Percentiles rank a stretch among this genome's conserved stretches.
Evolutionary conservation across 2,888 invertebrate genomes (phyloP).

Genomic region (Andrena trimmerana): DNA sequence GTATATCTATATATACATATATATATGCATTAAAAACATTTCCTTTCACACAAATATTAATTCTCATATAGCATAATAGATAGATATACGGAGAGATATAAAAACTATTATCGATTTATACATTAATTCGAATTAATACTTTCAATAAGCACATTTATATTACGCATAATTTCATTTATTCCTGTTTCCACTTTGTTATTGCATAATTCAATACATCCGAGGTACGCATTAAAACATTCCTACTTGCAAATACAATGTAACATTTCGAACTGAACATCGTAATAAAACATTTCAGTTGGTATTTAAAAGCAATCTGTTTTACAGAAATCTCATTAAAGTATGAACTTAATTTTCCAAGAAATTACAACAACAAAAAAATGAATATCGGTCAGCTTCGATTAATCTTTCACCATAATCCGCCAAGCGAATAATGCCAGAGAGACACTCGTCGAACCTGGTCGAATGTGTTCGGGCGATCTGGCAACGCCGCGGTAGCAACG

Average conservation of each 20-base stretch:
- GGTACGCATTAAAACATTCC: too few relatives aligned
- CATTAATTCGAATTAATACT: too few relatives aligned
- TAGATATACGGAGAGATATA: too few relatives aligned
- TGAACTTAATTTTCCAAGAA: not conserved
- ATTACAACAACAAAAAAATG: not conserved
- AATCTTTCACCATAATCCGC: slow-evolving; percentile 54
- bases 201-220: too few relatives aligned
- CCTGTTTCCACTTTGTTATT: too few relatives aligned
- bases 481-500: slow-evolving; percentile 66
- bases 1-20: too few relatives aligned
- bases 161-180: too few relatives aligned
- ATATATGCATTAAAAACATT: too few relatives aligned
- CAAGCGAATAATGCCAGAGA: slow-evolving; percentile 55
- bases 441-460: slow-evolving; percentile 43
- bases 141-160: too few relatives aligned
- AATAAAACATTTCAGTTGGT: not conserved
- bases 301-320: not conserved
- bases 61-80: too few relatives aligned
- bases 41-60: too few relatives aligned
- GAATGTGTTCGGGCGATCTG: slow-evolving; percentile 38
- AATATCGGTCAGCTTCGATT: slow-evolving; percentile 28
- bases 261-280: not conserved
- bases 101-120: too few relatives aligned
- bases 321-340: not conserved
- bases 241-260: not conserved